phyloP scores from a whole-genome alignment of 1,140 invertebrate genomes.

The Scaptomyza graminum region DNA sequence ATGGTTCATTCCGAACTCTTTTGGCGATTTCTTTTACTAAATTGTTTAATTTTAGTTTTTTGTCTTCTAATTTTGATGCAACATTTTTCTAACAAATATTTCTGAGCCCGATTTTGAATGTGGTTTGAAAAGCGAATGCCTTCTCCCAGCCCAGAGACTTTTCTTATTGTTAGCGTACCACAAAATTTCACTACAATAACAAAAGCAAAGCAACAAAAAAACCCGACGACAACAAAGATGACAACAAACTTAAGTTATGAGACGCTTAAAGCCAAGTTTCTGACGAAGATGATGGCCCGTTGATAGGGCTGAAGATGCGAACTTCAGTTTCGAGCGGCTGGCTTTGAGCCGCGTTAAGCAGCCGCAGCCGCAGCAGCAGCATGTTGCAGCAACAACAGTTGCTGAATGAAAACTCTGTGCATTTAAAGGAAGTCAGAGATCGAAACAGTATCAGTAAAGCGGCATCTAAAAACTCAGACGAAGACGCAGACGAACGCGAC shows the following conservation, averaged over 20 bases:
- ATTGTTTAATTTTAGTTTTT: too few relatives aligned
- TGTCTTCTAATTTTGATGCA: too few relatives aligned
- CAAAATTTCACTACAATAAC: constrained; percentile 36
- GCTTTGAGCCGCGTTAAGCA: constrained; percentile 20
- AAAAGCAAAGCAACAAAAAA: constrained; percentile 12
- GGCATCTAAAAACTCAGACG: constrained; percentile 45
- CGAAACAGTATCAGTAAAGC: constrained; percentile 47
- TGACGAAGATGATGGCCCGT: constrained; percentile 69
- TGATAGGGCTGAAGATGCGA: constrained; percentile 54
- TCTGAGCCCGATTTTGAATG: too few relatives aligned
- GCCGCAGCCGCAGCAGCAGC: too few relatives aligned
- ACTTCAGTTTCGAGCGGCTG: constrained; percentile 30
- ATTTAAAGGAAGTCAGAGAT: constrained; percentile 53
- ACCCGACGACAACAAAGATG: constrained; percentile 52
- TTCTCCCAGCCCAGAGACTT: neutral
- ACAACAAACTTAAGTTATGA: constrained; percentile 80
- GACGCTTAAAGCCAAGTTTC: constrained; percentile 65
- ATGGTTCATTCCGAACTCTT: too few relatives aligned
- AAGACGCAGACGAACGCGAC: neutral
- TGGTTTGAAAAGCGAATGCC: neutral
- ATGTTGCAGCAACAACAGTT: constrained; percentile 14
- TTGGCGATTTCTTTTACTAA: too few relatives aligned
- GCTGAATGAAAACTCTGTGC: constrained; percentile 69
- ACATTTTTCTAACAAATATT: too few relatives aligned
- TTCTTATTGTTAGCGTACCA: neutral